A percentile compares a stretch with the other conserved stretches of the same genome.
Conservation (phyloP, 2,888 invertebrate species). For the Diadegma fenestrale region DNA sequence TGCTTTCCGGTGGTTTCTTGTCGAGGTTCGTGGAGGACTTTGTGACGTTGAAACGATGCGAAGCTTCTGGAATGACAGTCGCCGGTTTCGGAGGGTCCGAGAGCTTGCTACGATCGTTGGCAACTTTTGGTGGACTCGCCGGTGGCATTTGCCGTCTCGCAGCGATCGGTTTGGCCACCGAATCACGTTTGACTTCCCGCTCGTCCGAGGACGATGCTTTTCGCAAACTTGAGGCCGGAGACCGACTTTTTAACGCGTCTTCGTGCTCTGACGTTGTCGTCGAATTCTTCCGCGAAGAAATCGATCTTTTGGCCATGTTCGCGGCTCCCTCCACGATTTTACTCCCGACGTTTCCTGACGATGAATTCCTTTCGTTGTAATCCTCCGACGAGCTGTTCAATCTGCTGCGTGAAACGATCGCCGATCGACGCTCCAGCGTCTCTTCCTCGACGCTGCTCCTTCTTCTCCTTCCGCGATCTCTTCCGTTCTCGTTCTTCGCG, state of each 20-base stretch:
- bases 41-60: not conserved
- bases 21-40: not conserved
- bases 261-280: constrained; percentile 61
- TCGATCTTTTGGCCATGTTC: constrained; percentile 36
- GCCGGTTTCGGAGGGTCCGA: not conserved
- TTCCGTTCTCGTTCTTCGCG: constrained; percentile 51
- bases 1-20: not conserved
- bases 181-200: constrained; percentile 39
- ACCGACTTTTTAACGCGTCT: constrained; percentile 51
- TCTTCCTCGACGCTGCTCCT: constrained; percentile 78
- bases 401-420: constrained; percentile 66
- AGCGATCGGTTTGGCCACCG: constrained; percentile 38
- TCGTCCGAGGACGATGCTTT: constrained; percentile 69
- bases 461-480: constrained; percentile 73
- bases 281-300: constrained; percentile 62
- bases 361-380: constrained; percentile 68
- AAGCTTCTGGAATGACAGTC: not conserved
- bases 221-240: constrained; percentile 47
- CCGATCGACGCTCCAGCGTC: constrained; percentile 73
- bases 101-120: not conserved
- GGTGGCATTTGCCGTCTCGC: constrained; percentile 57
- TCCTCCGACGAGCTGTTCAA: constrained; percentile 82
- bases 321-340: constrained; percentile 16
- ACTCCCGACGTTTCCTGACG: constrained; percentile 35
- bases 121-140: constrained; percentile 4